These are phyloP conservation scores for Potamarius usumacintae DNA, from an alignment of 2,113 vertebrate species.

Conservation along the genomic window DNA sequence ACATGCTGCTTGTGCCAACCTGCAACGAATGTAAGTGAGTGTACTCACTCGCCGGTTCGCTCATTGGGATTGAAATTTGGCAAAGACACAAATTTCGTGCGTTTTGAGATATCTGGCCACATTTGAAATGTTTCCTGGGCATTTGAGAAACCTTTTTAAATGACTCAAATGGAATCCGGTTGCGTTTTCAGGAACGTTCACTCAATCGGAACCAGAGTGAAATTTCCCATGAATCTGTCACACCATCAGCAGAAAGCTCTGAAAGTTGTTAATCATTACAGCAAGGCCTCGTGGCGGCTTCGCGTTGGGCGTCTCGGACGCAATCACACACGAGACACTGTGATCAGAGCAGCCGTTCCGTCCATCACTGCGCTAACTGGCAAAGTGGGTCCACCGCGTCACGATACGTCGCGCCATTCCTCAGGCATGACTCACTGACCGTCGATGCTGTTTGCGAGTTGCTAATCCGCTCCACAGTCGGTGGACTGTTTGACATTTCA, in stretches of 20 bases:
- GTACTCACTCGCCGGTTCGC: background rate
- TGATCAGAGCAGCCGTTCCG: conserved; percentile 26
- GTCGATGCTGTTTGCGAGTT: conserved; percentile 6
- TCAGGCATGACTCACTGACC: conserved; percentile 26
- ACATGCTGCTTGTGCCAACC: background rate
- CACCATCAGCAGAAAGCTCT: background rate
- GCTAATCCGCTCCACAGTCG: conserved; percentile 27
- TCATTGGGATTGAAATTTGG: background rate
- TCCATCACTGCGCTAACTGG: conserved; percentile 1
- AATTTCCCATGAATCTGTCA: background rate
- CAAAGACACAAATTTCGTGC: background rate
- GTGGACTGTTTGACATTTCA: conserved; percentile 40
- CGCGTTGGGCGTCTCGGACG: background rate
- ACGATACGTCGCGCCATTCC: conserved; percentile 45
- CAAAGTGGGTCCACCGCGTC: conserved; percentile 5
- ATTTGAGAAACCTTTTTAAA: background rate
- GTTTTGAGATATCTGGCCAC: background rate
- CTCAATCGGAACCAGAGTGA: background rate
- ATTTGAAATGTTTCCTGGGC: background rate
- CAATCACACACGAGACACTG: conserved; percentile 22
- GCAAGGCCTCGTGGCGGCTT: background rate
- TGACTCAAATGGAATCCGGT: too few species aligned
- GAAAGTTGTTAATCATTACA: background rate
- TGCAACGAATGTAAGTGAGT: background rate
- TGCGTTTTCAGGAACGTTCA: too few species aligned